Conservation (phyloP, 1,140 invertebrate species). For the Pachypeltis micranthus region DNA sequence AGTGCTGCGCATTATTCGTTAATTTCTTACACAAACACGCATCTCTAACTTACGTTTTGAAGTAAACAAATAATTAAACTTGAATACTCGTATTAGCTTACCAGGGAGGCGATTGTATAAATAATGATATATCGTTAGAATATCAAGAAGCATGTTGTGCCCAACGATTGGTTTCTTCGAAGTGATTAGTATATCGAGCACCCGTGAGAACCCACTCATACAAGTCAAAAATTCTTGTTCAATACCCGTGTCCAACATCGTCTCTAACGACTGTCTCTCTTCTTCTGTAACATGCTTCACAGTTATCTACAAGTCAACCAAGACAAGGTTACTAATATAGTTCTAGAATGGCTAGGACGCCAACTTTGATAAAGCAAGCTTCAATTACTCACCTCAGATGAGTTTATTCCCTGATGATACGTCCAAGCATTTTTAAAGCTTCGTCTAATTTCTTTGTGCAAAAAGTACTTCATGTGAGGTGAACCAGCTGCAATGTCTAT, state of each 20-base stretch:
- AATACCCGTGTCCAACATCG: background rate
- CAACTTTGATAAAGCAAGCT: too few relatives aligned
- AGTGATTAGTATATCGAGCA: constrained; percentile 21
- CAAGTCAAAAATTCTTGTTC: background rate
- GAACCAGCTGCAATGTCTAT: background rate
- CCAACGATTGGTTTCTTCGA: constrained; percentile 58
- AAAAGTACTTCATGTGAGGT: background rate
- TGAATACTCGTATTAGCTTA: constrained; percentile 22
- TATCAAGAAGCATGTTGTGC: constrained; percentile 59
- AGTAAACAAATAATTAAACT: constrained; percentile 25
- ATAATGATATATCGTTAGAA: constrained; percentile 54
- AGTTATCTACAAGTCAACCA: background rate
- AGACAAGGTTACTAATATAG: too few relatives aligned
- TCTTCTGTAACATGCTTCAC: background rate
- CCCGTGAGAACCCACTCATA: constrained; percentile 31
- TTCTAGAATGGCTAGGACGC: too few relatives aligned
- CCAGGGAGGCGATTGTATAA: constrained; percentile 53
- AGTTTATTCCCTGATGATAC: background rate
- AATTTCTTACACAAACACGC: too few relatives aligned
- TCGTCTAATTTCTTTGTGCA: background rate
- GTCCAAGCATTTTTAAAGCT: background rate
- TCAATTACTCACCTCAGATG: background rate
- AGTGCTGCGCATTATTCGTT: too few relatives aligned
- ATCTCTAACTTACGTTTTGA: background rate
- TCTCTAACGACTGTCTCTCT: background rate